Percentiles rank a stretch among this genome's conserved stretches.
Evolutionary conservation across 2,797 vertebrate species (phyloP).

Genomic region (Phoeniculus purpureus): DNA sequence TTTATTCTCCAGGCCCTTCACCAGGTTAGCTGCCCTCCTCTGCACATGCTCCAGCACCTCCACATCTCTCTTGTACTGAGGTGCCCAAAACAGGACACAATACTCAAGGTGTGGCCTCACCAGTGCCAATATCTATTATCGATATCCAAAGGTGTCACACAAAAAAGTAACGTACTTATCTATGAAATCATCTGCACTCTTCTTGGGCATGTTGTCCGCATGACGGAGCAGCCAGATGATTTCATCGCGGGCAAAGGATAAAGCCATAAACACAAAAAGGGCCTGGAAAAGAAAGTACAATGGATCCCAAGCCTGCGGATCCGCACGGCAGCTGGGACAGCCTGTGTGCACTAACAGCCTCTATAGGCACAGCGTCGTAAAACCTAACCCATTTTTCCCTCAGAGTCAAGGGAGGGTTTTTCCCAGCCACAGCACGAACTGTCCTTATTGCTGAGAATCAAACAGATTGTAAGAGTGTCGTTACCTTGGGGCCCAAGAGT

Average conservation of each 20-base stretch:
- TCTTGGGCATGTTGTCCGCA: slow-evolving; percentile 99
- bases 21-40: too few relatives aligned
- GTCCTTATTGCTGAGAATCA: not conserved
- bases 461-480: too few relatives aligned
- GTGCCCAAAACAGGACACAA: too few relatives aligned
- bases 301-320: not conserved
- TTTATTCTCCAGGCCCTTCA: too few relatives aligned
- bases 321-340: not conserved
- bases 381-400: not conserved
- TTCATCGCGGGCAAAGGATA: slow-evolving; percentile 97
- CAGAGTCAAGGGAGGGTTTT: fast-evolving
- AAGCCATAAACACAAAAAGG: slow-evolving; percentile 98
- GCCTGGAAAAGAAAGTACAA: slow-evolving; percentile 82
- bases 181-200: slow-evolving; percentile 97
- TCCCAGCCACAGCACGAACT: fast-evolving
- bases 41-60: too few relatives aligned
- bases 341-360: not conserved
- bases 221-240: slow-evolving; percentile 98
- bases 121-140: too few relatives aligned
- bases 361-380: not conserved
- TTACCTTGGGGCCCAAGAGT: slow-evolving; percentile 95
- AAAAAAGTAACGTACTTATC: slow-evolving; percentile 88
- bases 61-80: too few relatives aligned
- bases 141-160: not conserved
- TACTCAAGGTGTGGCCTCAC: too few relatives aligned